Percentiles rank a stretch among this genome's conserved stretches.
Evolutionary conservation across 2,797 vertebrate species (phyloP).

Genomic region (Spatula versicolor): DNA sequence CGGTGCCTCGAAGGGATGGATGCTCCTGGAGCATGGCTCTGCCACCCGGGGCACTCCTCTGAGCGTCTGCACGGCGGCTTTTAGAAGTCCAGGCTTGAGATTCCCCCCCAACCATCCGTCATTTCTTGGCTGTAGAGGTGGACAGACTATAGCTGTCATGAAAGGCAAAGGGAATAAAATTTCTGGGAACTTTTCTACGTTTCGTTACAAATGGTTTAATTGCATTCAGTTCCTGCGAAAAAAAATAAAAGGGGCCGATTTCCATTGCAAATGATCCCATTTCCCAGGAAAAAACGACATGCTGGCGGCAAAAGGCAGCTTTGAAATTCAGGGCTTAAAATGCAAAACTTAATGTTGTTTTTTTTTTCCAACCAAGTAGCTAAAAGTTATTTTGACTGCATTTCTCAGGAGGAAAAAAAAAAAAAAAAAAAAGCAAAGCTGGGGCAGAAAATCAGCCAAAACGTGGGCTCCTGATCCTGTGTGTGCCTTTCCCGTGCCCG

Average conservation of each 20-base stretch:
- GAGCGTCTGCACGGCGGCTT: fast-evolving
- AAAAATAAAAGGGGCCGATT: neutral
- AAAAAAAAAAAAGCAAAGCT: neutral
- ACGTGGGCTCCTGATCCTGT: fast-evolving
- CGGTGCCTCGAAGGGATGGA: fast-evolving
- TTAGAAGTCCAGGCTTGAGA: neutral
- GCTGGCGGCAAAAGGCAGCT: neutral
- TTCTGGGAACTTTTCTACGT: neutral
- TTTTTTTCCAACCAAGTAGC: neutral
- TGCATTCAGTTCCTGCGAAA: neutral
- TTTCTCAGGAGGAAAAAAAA: neutral
- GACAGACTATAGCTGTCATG: fast-evolving
- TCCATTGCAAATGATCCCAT: slow-evolving; percentile 28
- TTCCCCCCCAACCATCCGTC: neutral
- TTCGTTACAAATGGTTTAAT: neutral
- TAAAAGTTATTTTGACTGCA: neutral
- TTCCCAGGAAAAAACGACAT: neutral
- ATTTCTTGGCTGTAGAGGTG: neutral
- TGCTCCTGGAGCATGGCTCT: neutral
- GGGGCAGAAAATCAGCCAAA: neutral
- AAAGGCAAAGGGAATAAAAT: neutral
- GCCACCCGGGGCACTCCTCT: neutral
- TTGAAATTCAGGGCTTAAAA: neutral
- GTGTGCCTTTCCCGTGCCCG: fast-evolving
- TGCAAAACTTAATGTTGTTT: neutral